Percentiles rank a stretch among this genome's conserved stretches.
Conservation (phyloP, 2,888 invertebrate genomes). For the Cecidostiba fungosa region DNA sequence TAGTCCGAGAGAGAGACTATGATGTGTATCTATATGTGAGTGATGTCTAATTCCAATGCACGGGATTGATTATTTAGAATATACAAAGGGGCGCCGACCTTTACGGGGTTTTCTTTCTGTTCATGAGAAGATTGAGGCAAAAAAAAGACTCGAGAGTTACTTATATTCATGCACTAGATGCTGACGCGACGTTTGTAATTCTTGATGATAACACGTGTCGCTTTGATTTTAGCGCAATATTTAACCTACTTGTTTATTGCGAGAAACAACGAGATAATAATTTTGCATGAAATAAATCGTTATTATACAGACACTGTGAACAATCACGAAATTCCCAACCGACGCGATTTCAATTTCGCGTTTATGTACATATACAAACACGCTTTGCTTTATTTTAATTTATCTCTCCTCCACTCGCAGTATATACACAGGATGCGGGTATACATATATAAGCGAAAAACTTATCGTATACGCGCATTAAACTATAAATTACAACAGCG, state of each 20-base stretch:
- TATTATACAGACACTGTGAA: background rate
- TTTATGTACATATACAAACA: background rate
- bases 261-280: background rate
- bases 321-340: background rate
- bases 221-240: background rate
- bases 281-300: background rate
- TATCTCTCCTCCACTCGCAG: background rate
- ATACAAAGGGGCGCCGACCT: background rate
- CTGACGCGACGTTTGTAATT: too few species aligned
- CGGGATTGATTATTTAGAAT: slow-evolving; percentile 60
- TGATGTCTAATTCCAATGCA: slow-evolving; percentile 55
- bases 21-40: background rate
- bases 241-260: background rate
- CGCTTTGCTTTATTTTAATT: background rate
- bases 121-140: background rate
- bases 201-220: too few species aligned
- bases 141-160: too few species aligned
- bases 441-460: too few species aligned
- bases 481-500: slow-evolving; percentile 18
- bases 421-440: background rate
- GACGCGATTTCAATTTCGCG: background rate
- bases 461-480: background rate
- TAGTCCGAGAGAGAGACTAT: slow-evolving; percentile 28
- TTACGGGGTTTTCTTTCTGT: background rate
- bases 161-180: too few species aligned